These are phyloP conservation scores for Leontopithecus rosalia DNA, from an alignment of 2,797 vertebrate species.

Conservation along the genomic window DNA sequence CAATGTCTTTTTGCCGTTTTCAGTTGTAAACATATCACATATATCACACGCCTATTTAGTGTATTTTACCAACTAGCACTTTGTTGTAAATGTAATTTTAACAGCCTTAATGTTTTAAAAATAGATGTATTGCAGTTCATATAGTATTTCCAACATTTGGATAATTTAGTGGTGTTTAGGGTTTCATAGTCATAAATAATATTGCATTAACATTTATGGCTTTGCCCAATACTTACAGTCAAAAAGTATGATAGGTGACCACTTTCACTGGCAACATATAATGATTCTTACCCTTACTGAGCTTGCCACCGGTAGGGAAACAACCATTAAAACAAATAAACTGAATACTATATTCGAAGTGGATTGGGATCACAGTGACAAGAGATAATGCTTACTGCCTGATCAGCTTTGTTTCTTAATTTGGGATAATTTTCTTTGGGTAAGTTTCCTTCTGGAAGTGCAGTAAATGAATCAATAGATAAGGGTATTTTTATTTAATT, in stretches of 20 bases:
- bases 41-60: neutral
- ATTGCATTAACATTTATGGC: neutral
- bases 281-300: neutral
- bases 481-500: neutral
- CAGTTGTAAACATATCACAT: neutral
- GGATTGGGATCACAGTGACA: neutral
- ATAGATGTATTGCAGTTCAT: neutral
- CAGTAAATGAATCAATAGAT: neutral
- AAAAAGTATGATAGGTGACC: too few relatives aligned
- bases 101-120: neutral
- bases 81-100: neutral
- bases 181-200: neutral
- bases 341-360: neutral
- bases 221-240: neutral
- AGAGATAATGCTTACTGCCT: neutral
- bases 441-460: neutral
- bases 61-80: neutral
- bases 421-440: neutral
- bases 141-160: neutral
- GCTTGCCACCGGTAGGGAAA: rapidly evolving
- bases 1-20: neutral
- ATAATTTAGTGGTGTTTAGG: neutral
- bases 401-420: neutral
- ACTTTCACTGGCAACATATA: neutral
- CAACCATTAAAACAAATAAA: neutral